Conservation (phyloP, 2,888 invertebrate species). For the Ariolimax columbianus region DNA sequence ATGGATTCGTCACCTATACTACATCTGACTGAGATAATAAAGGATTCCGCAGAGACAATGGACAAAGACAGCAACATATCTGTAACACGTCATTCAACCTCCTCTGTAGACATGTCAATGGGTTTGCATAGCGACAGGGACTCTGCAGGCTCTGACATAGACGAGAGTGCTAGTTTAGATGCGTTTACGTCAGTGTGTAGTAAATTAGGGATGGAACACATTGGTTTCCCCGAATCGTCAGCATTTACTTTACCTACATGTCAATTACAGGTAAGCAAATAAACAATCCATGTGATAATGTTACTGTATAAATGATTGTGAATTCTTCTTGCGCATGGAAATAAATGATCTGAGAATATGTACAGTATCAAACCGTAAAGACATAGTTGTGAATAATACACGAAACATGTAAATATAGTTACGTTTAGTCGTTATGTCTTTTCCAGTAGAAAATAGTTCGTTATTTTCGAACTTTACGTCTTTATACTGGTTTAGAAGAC, state of each 20-base stretch:
- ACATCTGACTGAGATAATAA: neutral
- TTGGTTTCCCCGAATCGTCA: neutral
- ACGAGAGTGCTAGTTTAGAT: constrained; percentile 21
- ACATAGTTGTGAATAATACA: too few relatives aligned
- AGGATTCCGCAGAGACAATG: neutral
- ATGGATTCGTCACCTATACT: neutral
- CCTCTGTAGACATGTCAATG: constrained; percentile 49
- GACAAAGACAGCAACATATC: neutral
- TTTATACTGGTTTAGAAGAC: too few relatives aligned
- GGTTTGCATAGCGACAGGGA: constrained; percentile 52
- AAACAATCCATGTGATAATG: neutral
- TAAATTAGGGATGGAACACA: neutral
- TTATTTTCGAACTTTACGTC: too few relatives aligned
- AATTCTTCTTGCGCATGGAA: too few relatives aligned
- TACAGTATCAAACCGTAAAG: too few relatives aligned
- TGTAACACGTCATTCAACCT: constrained; percentile 36
- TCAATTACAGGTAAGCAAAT: constrained; percentile 15
- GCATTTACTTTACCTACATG: constrained; percentile 9
- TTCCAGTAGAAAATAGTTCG: too few relatives aligned
- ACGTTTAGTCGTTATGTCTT: too few relatives aligned
- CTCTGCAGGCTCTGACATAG: constrained; percentile 49
- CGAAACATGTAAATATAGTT: too few relatives aligned
- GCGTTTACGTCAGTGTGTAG: neutral
- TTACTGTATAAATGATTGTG: too few relatives aligned
- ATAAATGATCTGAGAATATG: too few relatives aligned